These are phyloP conservation scores for Ips nitidus DNA, from an alignment of 1,140 invertebrate species.

Conservation along the genomic window DNA sequence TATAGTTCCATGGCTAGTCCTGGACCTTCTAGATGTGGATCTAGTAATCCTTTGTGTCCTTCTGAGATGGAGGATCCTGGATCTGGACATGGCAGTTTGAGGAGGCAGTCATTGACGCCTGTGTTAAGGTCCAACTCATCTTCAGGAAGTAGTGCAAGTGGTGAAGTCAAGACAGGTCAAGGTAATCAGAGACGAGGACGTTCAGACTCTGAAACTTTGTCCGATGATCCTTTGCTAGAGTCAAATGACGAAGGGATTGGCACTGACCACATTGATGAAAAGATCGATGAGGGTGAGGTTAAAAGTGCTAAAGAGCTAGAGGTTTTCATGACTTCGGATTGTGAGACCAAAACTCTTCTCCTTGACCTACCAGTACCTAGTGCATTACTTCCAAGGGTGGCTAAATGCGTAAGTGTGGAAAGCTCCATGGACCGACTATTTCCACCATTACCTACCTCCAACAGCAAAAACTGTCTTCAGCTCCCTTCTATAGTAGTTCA, in stretches of 20 bases:
- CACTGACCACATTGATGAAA: slow-evolving; percentile 65
- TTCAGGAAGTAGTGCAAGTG: slow-evolving; percentile 50
- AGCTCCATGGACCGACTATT: slow-evolving; percentile 51
- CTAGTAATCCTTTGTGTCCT: slow-evolving; percentile 72
- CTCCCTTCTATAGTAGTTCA: slow-evolving; percentile 66
- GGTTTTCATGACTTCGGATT: slow-evolving; percentile 57
- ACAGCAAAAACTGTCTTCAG: slow-evolving; percentile 53
- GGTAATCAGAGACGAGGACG: slow-evolving; percentile 56
- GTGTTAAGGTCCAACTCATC: slow-evolving; percentile 58
- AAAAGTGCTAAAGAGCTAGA: slow-evolving; percentile 68
- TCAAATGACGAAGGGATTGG: slow-evolving; percentile 73
- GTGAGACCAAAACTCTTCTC: slow-evolving; percentile 47
- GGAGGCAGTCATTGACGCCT: slow-evolving; percentile 54
- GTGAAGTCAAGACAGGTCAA: slow-evolving; percentile 41
- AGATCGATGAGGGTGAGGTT: slow-evolving; percentile 63
- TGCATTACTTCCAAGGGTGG: slow-evolving; percentile 39
- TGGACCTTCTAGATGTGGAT: slow-evolving; percentile 73
- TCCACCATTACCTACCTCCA: slow-evolving; percentile 31
- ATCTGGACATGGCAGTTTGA: slow-evolving; percentile 46
- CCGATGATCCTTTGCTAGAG: slow-evolving; percentile 66
- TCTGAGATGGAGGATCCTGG: slow-evolving; percentile 68
- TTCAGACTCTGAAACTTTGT: slow-evolving; percentile 69
- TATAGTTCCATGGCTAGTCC: slow-evolving; percentile 81
- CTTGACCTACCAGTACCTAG: slow-evolving; percentile 51
- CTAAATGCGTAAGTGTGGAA: slow-evolving; percentile 42